A percentile compares a stretch with the other conserved stretches of the same genome.
phyloP scores from a whole-genome alignment of 1,140 invertebrate genomes.

The Mya arenaria region DNA sequence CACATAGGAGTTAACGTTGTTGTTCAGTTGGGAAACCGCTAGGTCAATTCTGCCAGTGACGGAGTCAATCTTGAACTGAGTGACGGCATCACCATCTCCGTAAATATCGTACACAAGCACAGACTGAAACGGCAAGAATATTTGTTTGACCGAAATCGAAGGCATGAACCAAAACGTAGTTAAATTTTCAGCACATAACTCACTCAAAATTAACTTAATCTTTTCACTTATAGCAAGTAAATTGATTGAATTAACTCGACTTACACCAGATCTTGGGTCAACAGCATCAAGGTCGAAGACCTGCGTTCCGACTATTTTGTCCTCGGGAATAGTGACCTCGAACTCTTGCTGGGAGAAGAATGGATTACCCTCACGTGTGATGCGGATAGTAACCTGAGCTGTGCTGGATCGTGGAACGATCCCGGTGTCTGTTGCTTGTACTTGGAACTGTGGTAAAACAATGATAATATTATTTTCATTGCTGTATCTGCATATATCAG shows the following conservation, averaged over 20 bases:
- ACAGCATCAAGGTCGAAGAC: slow-evolving; percentile 57
- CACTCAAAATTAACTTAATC: not conserved
- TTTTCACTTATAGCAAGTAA: not conserved
- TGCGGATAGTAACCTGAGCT: slow-evolving; percentile 56
- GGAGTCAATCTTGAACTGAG: slow-evolving; percentile 58
- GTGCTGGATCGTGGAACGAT: slow-evolving; percentile 50
- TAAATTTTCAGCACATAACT: no score
- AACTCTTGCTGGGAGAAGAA: slow-evolving; percentile 55
- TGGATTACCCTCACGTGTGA: slow-evolving; percentile 55
- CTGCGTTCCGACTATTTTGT: slow-evolving; percentile 28
- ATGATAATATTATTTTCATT: no score
- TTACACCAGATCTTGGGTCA: slow-evolving; percentile 59
- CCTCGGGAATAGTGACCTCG: slow-evolving; percentile 48
- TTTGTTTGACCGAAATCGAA: no score
- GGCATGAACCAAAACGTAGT: not conserved
- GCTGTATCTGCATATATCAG: no score
- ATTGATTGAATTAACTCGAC: not conserved
- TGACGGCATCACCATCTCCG: slow-evolving; percentile 55
- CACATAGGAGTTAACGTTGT: slow-evolving; percentile 21
- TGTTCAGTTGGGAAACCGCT: slow-evolving; percentile 50
- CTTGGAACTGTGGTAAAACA: slow-evolving; percentile 59
- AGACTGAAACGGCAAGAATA: no score
- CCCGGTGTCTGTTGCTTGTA: slow-evolving; percentile 61
- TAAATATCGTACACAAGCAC: slow-evolving; percentile 60
- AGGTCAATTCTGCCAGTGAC: slow-evolving; percentile 54